phyloP scores from a whole-genome alignment of 2,888 invertebrate species.

The Pollenia griseotomentosa region DNA sequence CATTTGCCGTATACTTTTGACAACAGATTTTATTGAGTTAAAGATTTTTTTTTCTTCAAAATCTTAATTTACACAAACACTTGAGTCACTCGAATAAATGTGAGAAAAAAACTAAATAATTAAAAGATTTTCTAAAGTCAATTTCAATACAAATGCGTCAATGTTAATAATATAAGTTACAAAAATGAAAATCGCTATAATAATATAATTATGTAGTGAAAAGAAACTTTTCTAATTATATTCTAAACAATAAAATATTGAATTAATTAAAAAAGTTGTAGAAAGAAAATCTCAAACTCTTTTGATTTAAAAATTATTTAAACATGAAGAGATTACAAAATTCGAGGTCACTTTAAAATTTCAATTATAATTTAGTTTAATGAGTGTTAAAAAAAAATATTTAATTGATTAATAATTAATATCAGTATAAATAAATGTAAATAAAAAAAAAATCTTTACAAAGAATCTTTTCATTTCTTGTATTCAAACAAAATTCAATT shows the following conservation, averaged over 20 bases:
- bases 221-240: conserved; percentile 37
- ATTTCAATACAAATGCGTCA: conserved; percentile 9
- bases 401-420: too few species aligned
- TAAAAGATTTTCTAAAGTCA: conserved; percentile 37
- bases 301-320: background rate
- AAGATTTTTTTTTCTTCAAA: conserved; percentile 6
- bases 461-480: conserved; percentile 13
- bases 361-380: too few species aligned
- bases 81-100: background rate
- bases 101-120: conserved; percentile 31
- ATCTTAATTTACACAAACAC: conserved; percentile 19
- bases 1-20: conserved; percentile 31
- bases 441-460: background rate
- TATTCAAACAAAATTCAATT: conserved; percentile 4
- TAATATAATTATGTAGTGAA: conserved; percentile 28
- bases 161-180: background rate
- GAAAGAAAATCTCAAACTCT: background rate
- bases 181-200: conserved; percentile 12
- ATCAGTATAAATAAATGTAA: too few species aligned
- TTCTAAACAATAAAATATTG: conserved; percentile 12
- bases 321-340: too few species aligned
- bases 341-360: too few species aligned
- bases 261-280: conserved; percentile 23
- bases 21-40: conserved; percentile 61
- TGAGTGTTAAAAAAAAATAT: too few species aligned